Conservation (phyloP, 2,113 vertebrate genomes). For the Cygnus buccinator region DNA sequence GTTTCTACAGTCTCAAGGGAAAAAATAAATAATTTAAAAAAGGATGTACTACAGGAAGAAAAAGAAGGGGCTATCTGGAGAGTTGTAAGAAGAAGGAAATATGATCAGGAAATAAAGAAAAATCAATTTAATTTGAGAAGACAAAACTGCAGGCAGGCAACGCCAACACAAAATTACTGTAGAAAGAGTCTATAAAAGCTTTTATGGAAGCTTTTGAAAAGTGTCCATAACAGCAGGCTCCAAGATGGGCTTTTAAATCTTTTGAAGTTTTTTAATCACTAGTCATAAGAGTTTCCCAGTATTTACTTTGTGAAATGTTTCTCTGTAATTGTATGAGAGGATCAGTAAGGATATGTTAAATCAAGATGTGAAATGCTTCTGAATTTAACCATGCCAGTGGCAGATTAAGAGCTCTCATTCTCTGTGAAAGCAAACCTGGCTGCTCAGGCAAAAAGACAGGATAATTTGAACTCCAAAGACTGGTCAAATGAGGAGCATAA, state of each 20-base stretch:
- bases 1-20: not conserved
- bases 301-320: not conserved
- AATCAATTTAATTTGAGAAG: not conserved
- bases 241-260: not conserved
- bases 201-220: not conserved
- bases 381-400: not conserved
- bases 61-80: not conserved
- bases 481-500: constrained; percentile 27
- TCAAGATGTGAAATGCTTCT: not conserved
- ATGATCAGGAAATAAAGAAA: not conserved
- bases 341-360: not conserved
- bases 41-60: not conserved
- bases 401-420: not conserved
- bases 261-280: not conserved
- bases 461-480: not conserved
- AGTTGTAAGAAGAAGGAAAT: not conserved
- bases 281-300: not conserved
- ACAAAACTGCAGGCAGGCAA: not conserved
- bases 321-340: not conserved
- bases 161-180: not conserved
- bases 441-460: not conserved
- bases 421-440: not conserved
- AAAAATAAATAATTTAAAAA: not conserved
- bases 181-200: not conserved
- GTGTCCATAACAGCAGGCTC: not conserved